A percentile compares a stretch with the other conserved stretches of the same genome.
phyloP scores from a whole-genome alignment of 1,140 invertebrate genomes.

The Chrysoperla carnea region DNA sequence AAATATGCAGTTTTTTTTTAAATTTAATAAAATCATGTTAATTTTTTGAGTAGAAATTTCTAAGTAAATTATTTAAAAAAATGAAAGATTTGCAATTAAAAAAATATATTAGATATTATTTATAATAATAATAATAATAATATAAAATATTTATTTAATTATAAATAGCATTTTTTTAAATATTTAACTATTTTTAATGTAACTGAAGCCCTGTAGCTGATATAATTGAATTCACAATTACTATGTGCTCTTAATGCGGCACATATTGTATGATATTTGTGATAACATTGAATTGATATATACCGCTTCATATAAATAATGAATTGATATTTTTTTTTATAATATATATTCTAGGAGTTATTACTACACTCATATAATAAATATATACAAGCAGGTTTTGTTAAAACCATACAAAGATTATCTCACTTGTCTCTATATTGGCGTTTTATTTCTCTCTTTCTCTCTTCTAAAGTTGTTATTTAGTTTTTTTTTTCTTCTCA shows the following conservation, averaged over 20 bases:
- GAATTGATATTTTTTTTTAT: constrained; percentile 9
- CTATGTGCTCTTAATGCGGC: constrained; percentile 2
- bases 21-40: too few relatives aligned
- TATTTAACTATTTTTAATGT: constrained; percentile 20
- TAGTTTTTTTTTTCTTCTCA: constrained; percentile 4
- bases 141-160: constrained; percentile 15
- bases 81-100: too few relatives aligned
- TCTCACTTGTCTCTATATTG: constrained; percentile 9
- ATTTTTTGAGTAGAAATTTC: too few relatives aligned
- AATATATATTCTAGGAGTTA: constrained; percentile 10
- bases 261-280: neutral
- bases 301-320: constrained; percentile 10
- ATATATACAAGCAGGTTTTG: too few relatives aligned
- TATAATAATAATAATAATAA: too few relatives aligned
- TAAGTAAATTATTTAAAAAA: too few relatives aligned
- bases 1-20: too few relatives aligned
- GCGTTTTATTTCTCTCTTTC: constrained; percentile 18
- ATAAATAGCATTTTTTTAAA: constrained; percentile 18
- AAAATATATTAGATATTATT: too few relatives aligned
- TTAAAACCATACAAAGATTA: constrained; percentile 15
- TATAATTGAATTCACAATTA: constrained; percentile 3
- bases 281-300: neutral
- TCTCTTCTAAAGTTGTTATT: constrained; percentile 9
- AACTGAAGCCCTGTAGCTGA: constrained; percentile 19
- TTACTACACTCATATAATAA: too few relatives aligned